phyloP scores from a whole-genome alignment of 2,888 invertebrate species.

The Arenicola marina region DNA sequence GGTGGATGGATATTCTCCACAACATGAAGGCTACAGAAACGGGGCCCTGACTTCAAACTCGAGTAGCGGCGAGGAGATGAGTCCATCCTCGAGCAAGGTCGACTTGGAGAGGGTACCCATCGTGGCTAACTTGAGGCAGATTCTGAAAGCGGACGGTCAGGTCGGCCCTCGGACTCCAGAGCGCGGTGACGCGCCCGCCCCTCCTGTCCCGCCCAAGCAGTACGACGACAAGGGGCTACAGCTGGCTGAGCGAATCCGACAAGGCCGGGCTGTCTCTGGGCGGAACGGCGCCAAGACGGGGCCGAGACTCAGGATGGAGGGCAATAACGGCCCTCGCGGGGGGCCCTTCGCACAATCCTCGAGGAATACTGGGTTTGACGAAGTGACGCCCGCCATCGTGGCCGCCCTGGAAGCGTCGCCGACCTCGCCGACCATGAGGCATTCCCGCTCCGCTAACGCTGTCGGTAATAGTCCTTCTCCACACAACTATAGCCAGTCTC shows the following conservation, averaged over 20 bases:
- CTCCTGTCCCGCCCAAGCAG: not conserved
- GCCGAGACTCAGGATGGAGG: not conserved
- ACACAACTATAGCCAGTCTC: not conserved
- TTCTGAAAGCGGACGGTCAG: not conserved
- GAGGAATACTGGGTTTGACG: no score
- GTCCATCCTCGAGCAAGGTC: no score
- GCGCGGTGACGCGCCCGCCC: not conserved
- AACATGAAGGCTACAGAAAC: no score
- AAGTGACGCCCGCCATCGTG: not conserved
- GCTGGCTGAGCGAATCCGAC: conserved; percentile 5
- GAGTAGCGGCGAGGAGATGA: no score
- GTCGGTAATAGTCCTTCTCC: no score
- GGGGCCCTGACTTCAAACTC: no score
- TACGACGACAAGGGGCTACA: not conserved
- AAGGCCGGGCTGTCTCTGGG: not conserved
- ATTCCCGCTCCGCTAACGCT: no score
- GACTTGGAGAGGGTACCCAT: not conserved
- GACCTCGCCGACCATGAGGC: not conserved
- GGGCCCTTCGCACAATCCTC: not conserved
- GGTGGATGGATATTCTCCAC: no score
- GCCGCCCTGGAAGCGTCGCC: not conserved
- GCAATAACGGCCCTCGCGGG: not conserved
- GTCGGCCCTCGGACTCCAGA: conserved; percentile 3
- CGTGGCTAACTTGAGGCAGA: conserved; percentile 10
- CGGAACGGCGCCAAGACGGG: not conserved